These are phyloP conservation scores for Drosophila kanapiae DNA, from an alignment of 1,140 invertebrate species.

Conservation along the genomic window DNA sequence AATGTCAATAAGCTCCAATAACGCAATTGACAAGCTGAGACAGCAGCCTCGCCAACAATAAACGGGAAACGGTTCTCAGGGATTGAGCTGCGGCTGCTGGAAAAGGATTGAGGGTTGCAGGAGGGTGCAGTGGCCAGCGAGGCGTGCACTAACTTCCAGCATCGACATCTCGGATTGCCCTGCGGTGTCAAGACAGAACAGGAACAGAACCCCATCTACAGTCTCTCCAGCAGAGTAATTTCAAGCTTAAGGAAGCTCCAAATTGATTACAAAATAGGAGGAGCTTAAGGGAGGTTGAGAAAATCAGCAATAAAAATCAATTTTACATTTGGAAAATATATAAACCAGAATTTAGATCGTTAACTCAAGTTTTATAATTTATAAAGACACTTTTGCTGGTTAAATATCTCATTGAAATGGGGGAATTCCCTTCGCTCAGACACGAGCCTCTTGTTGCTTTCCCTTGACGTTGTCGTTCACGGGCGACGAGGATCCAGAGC, in stretches of 20 bases:
- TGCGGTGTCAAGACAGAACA: slow-evolving; percentile 21
- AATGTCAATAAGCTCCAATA: slow-evolving; percentile 83
- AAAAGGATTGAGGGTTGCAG: slow-evolving; percentile 8
- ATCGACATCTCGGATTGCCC: slow-evolving; percentile 55
- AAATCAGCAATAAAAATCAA: not conserved
- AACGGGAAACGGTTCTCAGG: slow-evolving; percentile 31
- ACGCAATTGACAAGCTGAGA: slow-evolving; percentile 79
- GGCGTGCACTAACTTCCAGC: slow-evolving; percentile 63
- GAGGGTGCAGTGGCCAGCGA: slow-evolving; percentile 41
- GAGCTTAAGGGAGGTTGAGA: slow-evolving; percentile 7
- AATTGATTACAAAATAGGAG: slow-evolving; percentile 56
- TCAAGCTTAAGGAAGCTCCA: slow-evolving; percentile 70
- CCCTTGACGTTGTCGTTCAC: not conserved
- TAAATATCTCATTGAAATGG: not conserved
- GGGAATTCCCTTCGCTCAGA: slow-evolving; percentile 18
- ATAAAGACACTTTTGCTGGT: slow-evolving; percentile 12
- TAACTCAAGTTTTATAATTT: not conserved
- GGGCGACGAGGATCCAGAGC: slow-evolving; percentile 10
- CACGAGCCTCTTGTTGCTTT: slow-evolving; percentile 27
- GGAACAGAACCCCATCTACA: slow-evolving; percentile 3
- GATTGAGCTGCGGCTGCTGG: not conserved
- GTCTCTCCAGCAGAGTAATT: slow-evolving; percentile 58
- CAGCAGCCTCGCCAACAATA: slow-evolving; percentile 49
- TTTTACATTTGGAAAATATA: not conserved
- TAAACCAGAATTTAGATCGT: not conserved